These are phyloP conservation scores for Hypolimnas misippus DNA, from an alignment of 2,888 invertebrate species.

Conservation along the genomic window DNA sequence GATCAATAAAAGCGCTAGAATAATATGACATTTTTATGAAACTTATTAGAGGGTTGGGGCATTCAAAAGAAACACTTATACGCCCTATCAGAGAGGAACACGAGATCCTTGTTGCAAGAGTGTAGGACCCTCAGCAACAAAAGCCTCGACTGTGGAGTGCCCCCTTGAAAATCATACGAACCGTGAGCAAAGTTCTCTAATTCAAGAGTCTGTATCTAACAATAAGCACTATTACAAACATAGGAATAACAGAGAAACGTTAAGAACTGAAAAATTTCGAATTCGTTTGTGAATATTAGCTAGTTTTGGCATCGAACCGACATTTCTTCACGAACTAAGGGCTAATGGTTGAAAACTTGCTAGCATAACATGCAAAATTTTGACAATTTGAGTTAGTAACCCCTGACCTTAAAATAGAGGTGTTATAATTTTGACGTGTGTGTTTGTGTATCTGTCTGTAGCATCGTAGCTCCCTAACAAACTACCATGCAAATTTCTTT, in stretches of 20 bases:
- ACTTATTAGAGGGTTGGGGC: conserved; percentile 27
- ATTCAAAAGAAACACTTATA: conserved; percentile 44
- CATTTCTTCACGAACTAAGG: no score
- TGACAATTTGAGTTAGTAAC: no score
- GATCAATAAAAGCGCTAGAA: conserved; percentile 12
- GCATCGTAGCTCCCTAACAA: no score
- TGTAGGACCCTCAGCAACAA: conserved; percentile 51
- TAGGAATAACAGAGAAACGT: conserved; percentile 10
- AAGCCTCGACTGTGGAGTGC: conserved; percentile 40
- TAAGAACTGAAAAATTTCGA: neutral
- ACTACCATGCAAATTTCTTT: no score
- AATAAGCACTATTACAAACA: conserved; percentile 5
- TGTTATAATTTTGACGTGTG: no score
- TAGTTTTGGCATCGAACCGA: no score
- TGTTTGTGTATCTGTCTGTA: no score
- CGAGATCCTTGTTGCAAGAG: conserved; percentile 57
- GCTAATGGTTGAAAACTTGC: no score
- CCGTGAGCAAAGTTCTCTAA: conserved; percentile 44
- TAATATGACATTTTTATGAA: conserved; percentile 15
- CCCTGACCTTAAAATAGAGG: no score
- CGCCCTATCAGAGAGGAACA: conserved; percentile 50
- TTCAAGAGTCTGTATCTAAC: conserved; percentile 40
- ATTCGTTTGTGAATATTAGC: no score
- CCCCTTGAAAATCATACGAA: conserved; percentile 50
- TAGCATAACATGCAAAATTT: no score